phyloP scores from a whole-genome alignment of 2,113 vertebrate species.

The Amphilophus citrinellus region DNA sequence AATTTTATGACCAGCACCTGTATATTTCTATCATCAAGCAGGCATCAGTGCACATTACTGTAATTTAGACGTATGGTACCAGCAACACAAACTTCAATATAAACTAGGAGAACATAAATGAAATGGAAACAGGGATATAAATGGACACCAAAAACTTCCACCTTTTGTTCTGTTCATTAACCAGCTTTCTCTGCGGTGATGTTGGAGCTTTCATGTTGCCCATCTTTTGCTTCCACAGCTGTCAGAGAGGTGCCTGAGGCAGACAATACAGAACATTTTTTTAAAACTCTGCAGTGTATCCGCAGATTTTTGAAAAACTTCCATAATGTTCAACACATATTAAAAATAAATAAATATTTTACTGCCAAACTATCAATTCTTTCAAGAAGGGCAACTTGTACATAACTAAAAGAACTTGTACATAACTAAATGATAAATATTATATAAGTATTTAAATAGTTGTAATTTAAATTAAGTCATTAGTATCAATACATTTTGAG shows the following conservation, averaged over 20 bases:
- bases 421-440: neutral
- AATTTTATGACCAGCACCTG: too few relatives aligned
- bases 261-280: neutral
- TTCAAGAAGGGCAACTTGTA: neutral
- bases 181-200: neutral
- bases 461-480: neutral
- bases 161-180: neutral
- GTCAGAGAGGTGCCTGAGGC: neutral
- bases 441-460: too few relatives aligned
- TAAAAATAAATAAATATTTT: too few relatives aligned
- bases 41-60: neutral
- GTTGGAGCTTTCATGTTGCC: neutral
- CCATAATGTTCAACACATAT: neutral
- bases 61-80: neutral
- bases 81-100: neutral
- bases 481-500: neutral
- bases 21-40: neutral
- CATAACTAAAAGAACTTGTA: neutral
- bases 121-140: neutral
- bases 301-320: neutral
- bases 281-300: neutral
- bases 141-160: neutral
- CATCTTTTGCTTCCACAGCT: neutral
- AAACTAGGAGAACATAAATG: neutral
- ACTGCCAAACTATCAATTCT: neutral